Conservation (phyloP, 1,140 invertebrate species). For the Metopolophium dirhodum region DNA sequence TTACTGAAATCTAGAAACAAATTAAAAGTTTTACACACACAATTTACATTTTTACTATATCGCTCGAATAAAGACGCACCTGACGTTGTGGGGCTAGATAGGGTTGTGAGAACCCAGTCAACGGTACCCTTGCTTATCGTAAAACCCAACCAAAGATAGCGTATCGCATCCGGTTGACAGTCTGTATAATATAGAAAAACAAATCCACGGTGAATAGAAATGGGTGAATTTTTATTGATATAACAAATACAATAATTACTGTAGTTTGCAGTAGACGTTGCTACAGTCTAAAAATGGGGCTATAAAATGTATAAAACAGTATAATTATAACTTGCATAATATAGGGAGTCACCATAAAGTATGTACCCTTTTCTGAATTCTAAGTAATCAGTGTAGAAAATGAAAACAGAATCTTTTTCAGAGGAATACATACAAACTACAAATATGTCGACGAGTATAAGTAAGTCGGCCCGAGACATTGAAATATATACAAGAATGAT, state of each 20-base stretch:
- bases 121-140: background rate
- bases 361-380: background rate
- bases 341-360: no score
- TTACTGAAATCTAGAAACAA: constrained; percentile 10
- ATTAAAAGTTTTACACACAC: background rate
- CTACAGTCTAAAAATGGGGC: background rate
- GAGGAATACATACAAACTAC: background rate
- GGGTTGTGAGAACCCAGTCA: background rate
- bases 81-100: background rate
- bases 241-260: background rate
- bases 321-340: no score
- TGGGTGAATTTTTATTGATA: background rate
- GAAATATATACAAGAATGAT: background rate
- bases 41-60: background rate
- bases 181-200: background rate
- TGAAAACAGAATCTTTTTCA: background rate
- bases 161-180: background rate
- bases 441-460: background rate
- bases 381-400: background rate
- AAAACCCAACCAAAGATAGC: background rate
- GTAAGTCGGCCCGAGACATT: background rate
- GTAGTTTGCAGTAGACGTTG: background rate
- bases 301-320: background rate
- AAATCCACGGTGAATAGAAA: background rate
- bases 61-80: background rate